Evolutionary conservation across 2,888 invertebrate species (phyloP).

Genomic region (Trissolcus japonicus): DNA sequence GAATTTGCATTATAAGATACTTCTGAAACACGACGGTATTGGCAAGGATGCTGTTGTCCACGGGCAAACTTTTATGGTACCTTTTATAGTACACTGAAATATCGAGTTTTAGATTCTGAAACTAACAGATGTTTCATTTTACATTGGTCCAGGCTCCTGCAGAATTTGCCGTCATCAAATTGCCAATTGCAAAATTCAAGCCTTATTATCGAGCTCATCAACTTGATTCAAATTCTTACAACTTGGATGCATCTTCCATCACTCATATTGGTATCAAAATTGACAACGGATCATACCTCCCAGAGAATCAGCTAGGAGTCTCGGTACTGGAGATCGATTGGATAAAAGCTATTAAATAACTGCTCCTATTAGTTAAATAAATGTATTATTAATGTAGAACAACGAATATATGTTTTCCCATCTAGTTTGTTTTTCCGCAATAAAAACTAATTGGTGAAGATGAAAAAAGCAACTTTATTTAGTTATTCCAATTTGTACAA

Average conservation of each 20-base stretch:
- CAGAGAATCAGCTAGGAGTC: constrained; percentile 75
- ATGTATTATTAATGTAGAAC: not conserved
- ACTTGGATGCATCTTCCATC: constrained; percentile 72
- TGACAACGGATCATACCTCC: constrained; percentile 76
- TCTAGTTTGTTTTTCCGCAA: too few relatives aligned
- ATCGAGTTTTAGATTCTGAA: not conserved
- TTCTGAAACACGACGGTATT: constrained; percentile 72
- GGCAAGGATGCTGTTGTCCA: constrained; percentile 70
- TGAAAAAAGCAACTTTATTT: too few relatives aligned
- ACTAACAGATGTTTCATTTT: not conserved
- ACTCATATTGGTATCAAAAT: constrained; percentile 76
- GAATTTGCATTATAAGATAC: constrained; percentile 74
- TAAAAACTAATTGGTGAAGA: too few relatives aligned
- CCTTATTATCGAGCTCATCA: constrained; percentile 75
- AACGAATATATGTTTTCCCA: too few relatives aligned
- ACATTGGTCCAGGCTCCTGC: constrained; percentile 66
- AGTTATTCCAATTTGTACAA: too few relatives aligned
- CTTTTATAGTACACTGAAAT: not conserved
- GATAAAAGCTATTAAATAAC: constrained; percentile 70
- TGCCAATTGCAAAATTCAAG: constrained; percentile 73
- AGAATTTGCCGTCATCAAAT: constrained; percentile 57
- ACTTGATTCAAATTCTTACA: constrained; percentile 67
- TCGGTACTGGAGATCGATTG: constrained; percentile 77
- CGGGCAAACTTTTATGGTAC: constrained; percentile 71
- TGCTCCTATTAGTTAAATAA: not conserved